Conservation (phyloP, 92 coral and sea anemone species). For the Palythoa heliodiscus region DNA sequence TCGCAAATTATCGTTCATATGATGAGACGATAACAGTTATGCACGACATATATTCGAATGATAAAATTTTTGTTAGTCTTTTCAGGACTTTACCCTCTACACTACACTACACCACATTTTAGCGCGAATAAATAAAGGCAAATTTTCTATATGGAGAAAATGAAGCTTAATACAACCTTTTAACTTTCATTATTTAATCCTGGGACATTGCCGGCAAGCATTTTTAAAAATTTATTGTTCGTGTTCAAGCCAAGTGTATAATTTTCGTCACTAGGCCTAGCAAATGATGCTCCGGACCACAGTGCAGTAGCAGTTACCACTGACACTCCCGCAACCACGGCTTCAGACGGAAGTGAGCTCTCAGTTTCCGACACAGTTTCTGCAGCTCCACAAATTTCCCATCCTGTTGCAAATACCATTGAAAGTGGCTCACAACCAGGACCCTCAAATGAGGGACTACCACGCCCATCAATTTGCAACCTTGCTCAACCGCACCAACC, state of each 20-base stretch:
- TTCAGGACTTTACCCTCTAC: constrained; percentile 31
- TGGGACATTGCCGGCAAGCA: constrained; percentile 33
- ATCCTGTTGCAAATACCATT: constrained; percentile 24
- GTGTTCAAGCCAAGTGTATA: constrained; percentile 23
- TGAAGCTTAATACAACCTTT: constrained; percentile 27
- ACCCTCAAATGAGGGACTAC: constrained; percentile 12
- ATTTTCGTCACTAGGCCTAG: constrained; percentile 24
- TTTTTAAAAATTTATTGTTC: constrained; percentile 22
- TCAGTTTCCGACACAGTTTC: constrained; percentile 22
- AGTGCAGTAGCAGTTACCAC: constrained; percentile 33
- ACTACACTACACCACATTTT: constrained; percentile 20
- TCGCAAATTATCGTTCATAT: constrained; percentile 27
- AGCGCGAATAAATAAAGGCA: constrained; percentile 14
- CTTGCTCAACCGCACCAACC: constrained; percentile 26
- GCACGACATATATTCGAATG: constrained; percentile 13
- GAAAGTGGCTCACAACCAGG: constrained; percentile 19
- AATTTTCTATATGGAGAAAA: constrained; percentile 27
- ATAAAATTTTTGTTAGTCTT: constrained; percentile 5
- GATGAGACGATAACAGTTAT: constrained; percentile 24
- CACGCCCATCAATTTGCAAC: constrained; percentile 25
- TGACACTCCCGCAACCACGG: constrained; percentile 24
- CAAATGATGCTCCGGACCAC: constrained; percentile 32
- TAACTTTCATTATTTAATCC: constrained; percentile 19
- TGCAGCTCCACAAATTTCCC: constrained; percentile 30
- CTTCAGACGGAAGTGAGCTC: constrained; percentile 34